Evolutionary conservation across 2,797 vertebrate species (phyloP).

Genomic region (Potorous gilbertii): DNA sequence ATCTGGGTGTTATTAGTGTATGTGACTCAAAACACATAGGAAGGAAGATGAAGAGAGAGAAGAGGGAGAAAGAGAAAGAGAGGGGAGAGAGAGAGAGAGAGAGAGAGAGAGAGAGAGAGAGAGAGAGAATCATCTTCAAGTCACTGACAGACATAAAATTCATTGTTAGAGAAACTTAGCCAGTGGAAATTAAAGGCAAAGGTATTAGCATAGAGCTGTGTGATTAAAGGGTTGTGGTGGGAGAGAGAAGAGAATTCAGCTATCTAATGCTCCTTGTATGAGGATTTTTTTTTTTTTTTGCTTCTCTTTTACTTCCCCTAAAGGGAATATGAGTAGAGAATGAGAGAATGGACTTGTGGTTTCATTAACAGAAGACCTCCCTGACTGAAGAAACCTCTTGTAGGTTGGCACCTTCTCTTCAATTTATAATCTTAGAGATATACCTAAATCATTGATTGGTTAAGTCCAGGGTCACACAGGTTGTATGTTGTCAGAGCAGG

Average conservation of each 20-base stretch:
- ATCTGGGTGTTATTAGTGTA: conserved; percentile 64
- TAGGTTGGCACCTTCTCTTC: background rate
- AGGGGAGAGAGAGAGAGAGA: no score
- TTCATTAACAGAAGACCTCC: background rate
- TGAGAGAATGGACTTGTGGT: background rate
- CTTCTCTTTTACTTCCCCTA: background rate
- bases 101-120: background rate
- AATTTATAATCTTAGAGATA: background rate
- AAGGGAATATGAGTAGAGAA: background rate
- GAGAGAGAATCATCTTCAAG: conserved; percentile 6
- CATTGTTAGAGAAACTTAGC: conserved; percentile 65
- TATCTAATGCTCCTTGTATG: background rate
- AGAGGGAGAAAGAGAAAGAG: no score
- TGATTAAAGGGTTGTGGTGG: conserved; percentile 65
- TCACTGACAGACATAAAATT: conserved; percentile 50
- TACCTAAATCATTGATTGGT: background rate
- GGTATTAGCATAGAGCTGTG: conserved; percentile 59
- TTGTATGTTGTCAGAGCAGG: background rate
- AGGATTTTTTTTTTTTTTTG: background rate
- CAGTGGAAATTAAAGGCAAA: conserved; percentile 54
- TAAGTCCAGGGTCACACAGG: background rate
- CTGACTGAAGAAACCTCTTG: background rate
- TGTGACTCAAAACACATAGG: conserved; percentile 65
- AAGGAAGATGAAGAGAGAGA: conserved; percentile 49
- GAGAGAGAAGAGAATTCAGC: background rate